Evolutionary conservation across 2,797 vertebrate genomes (phyloP).

Genomic region (Arctocebus calabarensis): DNA sequence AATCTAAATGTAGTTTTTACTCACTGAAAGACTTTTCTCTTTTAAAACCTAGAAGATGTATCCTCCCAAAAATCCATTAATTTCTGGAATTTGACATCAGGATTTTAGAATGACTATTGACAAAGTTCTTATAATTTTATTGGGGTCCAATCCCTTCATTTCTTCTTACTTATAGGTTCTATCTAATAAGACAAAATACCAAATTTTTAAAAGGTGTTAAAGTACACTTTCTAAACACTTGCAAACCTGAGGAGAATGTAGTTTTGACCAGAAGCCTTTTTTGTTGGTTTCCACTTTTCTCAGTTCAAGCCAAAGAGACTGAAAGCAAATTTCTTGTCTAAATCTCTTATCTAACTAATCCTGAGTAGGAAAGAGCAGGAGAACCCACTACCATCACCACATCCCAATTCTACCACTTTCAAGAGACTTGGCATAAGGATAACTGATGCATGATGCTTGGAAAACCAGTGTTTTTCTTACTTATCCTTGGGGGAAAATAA

Average conservation of each 20-base stretch:
- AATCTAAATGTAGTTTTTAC: constrained; percentile 12
- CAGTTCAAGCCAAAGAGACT: background rate
- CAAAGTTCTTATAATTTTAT: background rate
- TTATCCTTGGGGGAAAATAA: background rate
- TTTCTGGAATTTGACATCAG: background rate
- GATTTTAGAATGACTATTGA: background rate
- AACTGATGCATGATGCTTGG: background rate
- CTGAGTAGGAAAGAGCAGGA: background rate
- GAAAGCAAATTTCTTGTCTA: background rate
- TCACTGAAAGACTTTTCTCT: background rate
- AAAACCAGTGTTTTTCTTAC: background rate
- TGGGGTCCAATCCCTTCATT: background rate
- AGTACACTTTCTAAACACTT: background rate
- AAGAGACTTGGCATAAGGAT: background rate
- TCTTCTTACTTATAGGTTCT: background rate
- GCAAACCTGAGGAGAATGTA: background rate
- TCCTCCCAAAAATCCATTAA: background rate
- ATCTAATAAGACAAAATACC: background rate
- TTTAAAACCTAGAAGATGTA: background rate
- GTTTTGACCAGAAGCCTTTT: background rate
- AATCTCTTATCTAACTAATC: background rate
- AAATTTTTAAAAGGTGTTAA: background rate
- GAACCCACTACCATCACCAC: background rate
- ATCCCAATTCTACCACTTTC: background rate
- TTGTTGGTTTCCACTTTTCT: background rate